Conservation (phyloP, 2,888 invertebrate species). For the Dynastes maya region DNA sequence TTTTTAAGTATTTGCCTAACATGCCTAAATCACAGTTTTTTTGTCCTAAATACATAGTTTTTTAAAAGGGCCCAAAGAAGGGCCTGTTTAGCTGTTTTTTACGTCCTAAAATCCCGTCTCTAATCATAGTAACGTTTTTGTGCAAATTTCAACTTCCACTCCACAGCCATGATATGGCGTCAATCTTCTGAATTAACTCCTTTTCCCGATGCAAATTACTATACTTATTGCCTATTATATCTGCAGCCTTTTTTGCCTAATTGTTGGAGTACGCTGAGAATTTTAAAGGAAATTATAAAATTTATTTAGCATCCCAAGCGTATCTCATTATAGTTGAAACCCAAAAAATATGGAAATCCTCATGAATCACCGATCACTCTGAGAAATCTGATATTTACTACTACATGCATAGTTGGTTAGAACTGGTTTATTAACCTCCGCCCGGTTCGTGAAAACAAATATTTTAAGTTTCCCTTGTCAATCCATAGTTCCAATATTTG, state of each 20-base stretch:
- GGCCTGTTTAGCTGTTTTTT: too few relatives aligned
- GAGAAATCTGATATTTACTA: conserved; percentile 61
- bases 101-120: too few relatives aligned
- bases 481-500: not conserved
- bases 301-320: conserved; percentile 53
- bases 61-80: too few relatives aligned
- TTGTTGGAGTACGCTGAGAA: conserved; percentile 45
- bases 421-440: conserved; percentile 60
- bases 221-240: conserved; percentile 1
- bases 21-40: too few relatives aligned
- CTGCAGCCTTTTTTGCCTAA: conserved; percentile 54
- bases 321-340: conserved; percentile 48
- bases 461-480: not conserved
- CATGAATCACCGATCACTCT: conserved; percentile 59
- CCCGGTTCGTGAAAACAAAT: not conserved
- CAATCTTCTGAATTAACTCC: too few relatives aligned
- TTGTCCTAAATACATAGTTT: too few relatives aligned
- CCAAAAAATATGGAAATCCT: conserved; percentile 58
- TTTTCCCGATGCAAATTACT: too few relatives aligned
- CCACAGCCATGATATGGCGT: too few relatives aligned
- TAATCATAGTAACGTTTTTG: too few relatives aligned
- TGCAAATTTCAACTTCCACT: too few relatives aligned
- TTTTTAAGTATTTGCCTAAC: too few relatives aligned
- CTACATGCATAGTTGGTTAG: conserved; percentile 62
- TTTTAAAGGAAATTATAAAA: conserved; percentile 53